Evolutionary conservation across 2,888 invertebrate species (phyloP).

Genomic region (Acrobasis consociella): DNA sequence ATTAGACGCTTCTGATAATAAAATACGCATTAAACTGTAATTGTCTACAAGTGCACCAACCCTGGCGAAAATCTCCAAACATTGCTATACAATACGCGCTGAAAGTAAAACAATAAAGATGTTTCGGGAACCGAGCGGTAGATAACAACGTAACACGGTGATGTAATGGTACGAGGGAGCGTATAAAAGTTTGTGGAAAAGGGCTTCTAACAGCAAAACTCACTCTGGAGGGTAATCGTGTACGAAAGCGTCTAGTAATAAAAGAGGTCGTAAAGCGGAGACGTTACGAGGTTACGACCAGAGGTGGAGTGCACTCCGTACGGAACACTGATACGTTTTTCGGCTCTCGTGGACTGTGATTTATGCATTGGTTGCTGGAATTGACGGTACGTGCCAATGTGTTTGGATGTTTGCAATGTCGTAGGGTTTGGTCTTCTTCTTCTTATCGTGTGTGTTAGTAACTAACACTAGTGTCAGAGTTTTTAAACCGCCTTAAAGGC

Average conservation of each 20-base stretch:
- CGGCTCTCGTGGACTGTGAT: conserved; percentile 59
- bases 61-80: conserved; percentile 24
- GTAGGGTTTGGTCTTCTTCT: too few relatives aligned
- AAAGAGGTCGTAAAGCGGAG: conserved; percentile 80
- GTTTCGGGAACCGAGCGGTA: conserved; percentile 38
- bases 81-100: conserved; percentile 43
- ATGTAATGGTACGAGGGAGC: conserved; percentile 39
- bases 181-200: conserved; percentile 56
- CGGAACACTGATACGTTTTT: conserved; percentile 77
- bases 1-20: conserved; percentile 79
- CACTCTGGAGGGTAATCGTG: conserved; percentile 82
- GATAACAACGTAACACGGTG: conserved; percentile 47
- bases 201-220: conserved; percentile 80
- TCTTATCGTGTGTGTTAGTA: too few relatives aligned
- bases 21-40: conserved; percentile 80
- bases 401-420: conserved; percentile 6
- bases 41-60: conserved; percentile 63
- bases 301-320: conserved; percentile 70
- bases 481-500: too few relatives aligned
- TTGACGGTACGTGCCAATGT: conserved; percentile 43
- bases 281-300: conserved; percentile 75
- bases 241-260: conserved; percentile 83
- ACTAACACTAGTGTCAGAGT: too few relatives aligned
- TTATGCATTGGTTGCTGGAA: conserved; percentile 57
- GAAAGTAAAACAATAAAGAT: neutral